These are phyloP conservation scores for Ruditapes philippinarum DNA, from an alignment of 1,140 invertebrate species.

Conservation along the genomic window DNA sequence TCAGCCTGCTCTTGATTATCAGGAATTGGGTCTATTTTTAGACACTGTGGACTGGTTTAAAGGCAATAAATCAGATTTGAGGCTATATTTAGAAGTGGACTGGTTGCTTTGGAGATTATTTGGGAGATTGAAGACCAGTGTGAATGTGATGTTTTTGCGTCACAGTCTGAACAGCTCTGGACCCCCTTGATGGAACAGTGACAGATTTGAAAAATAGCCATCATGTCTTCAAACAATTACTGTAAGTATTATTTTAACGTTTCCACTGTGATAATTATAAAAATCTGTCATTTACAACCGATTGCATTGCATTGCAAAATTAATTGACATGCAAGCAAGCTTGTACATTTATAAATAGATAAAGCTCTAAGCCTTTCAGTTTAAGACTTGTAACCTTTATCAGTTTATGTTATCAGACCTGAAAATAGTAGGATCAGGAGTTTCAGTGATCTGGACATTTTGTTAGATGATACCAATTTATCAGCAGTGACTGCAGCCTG, in stretches of 20 bases:
- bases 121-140: background rate
- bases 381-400: too few species aligned
- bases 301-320: too few species aligned
- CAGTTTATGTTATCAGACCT: too few species aligned
- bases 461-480: too few species aligned
- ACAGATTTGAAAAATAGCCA: background rate
- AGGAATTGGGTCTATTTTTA: conserved; percentile 27
- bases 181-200: background rate
- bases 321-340: too few species aligned
- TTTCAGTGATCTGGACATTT: too few species aligned
- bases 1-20: background rate
- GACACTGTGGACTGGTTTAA: conserved; percentile 24
- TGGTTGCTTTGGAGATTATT: background rate
- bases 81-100: conserved; percentile 28
- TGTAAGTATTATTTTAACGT: conserved; percentile 47
- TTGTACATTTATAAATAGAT: too few species aligned
- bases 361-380: too few species aligned
- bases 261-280: too few species aligned
- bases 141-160: background rate
- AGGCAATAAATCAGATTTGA: conserved; percentile 8
- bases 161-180: background rate
- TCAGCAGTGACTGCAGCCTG: too few species aligned
- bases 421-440: too few species aligned
- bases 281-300: too few species aligned
- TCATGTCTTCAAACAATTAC: conserved; percentile 54